These are phyloP conservation scores for Ophiodon elongatus DNA, from an alignment of 2,113 vertebrate species.

Conservation along the genomic window DNA sequence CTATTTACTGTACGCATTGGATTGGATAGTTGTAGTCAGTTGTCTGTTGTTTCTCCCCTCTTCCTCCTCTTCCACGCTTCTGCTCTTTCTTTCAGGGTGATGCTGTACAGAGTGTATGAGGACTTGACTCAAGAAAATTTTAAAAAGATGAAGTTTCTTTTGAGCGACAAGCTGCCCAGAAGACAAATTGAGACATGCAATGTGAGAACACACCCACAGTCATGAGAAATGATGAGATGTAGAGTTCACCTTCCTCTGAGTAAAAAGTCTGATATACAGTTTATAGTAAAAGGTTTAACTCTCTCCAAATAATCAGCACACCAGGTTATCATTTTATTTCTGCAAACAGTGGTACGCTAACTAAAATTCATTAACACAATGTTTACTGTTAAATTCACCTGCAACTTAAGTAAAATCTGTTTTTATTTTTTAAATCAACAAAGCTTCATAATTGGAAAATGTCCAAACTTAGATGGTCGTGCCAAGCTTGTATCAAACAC, in stretches of 20 bases:
- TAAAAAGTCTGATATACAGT: background rate
- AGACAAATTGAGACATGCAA: conserved; percentile 65
- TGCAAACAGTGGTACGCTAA: background rate
- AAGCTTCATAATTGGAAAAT: background rate
- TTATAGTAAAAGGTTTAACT: background rate
- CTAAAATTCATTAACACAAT: background rate
- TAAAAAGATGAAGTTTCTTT: conserved; percentile 70
- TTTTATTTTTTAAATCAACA: no score
- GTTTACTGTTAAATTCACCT: background rate
- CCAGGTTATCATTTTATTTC: background rate
- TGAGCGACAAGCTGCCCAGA: conserved; percentile 30
- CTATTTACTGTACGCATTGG: background rate
- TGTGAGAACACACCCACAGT: conserved; percentile 65
- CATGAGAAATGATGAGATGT: background rate
- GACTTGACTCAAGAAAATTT: conserved; percentile 66
- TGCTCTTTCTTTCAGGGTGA: conserved; percentile 69
- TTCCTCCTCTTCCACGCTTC: background rate
- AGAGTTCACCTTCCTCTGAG: background rate
- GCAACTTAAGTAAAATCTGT: background rate
- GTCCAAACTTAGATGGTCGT: background rate
- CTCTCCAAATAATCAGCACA: background rate
- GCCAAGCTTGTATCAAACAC: background rate
- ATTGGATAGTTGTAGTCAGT: background rate
- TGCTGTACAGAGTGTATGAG: conserved; percentile 78
- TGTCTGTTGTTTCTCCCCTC: background rate